A percentile compares a stretch with the other conserved stretches of the same genome.
phyloP scores from a whole-genome alignment of 2,888 invertebrate species.

The Nasonia oneida region DNA sequence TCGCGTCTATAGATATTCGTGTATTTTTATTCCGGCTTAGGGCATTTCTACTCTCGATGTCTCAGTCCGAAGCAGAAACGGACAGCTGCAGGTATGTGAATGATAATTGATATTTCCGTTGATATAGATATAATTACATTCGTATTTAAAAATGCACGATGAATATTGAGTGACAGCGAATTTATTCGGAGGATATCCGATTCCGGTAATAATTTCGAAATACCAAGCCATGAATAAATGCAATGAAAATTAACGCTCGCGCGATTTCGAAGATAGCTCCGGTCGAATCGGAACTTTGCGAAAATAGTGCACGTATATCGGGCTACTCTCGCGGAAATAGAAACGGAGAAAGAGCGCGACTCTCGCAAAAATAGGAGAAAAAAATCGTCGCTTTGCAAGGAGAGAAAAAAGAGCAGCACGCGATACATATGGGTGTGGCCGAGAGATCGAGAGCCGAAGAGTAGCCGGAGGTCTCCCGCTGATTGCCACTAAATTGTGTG shows the following conservation, averaged over 20 bases:
- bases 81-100: no score
- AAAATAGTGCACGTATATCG: background rate
- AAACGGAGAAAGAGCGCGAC: background rate
- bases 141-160: no score
- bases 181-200: no score
- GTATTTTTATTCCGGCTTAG: slow-evolving; percentile 65
- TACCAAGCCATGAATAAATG: background rate
- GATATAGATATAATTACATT: no score
- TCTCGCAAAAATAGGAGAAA: background rate
- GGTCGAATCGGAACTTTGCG: background rate
- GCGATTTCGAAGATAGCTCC: background rate
- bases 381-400: background rate
- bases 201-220: background rate
- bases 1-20: slow-evolving; percentile 66
- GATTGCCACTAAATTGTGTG: slow-evolving; percentile 77
- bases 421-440: slow-evolving; percentile 27
- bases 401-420: background rate
- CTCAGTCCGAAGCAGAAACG: no score
- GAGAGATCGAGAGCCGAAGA: slow-evolving; percentile 30
- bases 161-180: no score
- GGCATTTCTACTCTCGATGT: background rate
- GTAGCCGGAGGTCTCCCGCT: slow-evolving; percentile 65
- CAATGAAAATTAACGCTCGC: background rate
- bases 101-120: no score
- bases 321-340: background rate